These are phyloP conservation scores for Drosophila ohnishii DNA, from an alignment of 1,140 invertebrate species.

Conservation along the genomic window DNA sequence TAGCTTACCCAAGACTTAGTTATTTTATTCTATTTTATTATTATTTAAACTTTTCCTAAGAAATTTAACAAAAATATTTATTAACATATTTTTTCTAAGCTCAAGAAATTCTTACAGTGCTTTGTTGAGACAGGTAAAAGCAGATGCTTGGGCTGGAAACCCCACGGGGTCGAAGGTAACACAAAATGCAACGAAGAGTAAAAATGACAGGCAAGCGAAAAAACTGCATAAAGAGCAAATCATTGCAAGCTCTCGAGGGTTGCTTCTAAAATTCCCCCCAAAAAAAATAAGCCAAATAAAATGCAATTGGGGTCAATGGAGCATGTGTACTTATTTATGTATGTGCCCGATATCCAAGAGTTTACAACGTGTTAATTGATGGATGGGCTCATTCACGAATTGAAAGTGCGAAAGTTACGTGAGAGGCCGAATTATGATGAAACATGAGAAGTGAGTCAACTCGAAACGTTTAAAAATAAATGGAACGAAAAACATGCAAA, in stretches of 20 bases:
- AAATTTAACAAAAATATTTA: too few relatives aligned
- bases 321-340: background rate
- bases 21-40: too few relatives aligned
- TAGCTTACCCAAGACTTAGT: too few relatives aligned
- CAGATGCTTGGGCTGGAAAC: conserved; percentile 11
- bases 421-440: conserved; percentile 25
- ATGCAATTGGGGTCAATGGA: conserved; percentile 21
- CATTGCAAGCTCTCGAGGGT: conserved; percentile 6
- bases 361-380: conserved; percentile 48
- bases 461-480: background rate
- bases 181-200: conserved; percentile 27
- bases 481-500: background rate
- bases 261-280: background rate
- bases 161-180: conserved; percentile 29
- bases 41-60: too few relatives aligned
- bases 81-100: too few relatives aligned
- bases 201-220: conserved; percentile 33
- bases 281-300: conserved; percentile 2
- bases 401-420: conserved; percentile 49
- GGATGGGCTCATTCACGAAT: conserved; percentile 52
- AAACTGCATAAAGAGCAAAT: conserved; percentile 24
- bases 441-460: conserved; percentile 40
- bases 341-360: background rate
- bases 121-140: background rate
- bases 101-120: background rate